Conservation (phyloP, 2,113 vertebrate genomes). For the Camelus bactrianus region DNA sequence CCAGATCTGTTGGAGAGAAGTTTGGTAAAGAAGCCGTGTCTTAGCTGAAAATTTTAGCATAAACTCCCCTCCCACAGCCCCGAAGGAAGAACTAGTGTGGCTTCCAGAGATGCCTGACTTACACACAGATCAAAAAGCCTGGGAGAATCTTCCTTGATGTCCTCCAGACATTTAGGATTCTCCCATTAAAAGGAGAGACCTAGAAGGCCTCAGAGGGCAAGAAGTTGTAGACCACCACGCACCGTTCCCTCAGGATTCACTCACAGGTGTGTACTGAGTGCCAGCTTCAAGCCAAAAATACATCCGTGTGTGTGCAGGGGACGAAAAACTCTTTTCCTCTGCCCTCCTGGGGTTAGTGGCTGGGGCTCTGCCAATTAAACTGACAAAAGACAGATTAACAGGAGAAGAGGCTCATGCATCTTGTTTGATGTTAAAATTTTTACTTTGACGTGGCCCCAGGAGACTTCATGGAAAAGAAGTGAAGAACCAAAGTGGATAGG, state of each 20-base stretch:
- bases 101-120: not conserved
- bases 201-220: not conserved
- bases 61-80: not conserved
- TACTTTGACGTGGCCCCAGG: accelerated
- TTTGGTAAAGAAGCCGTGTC: not conserved
- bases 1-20: not conserved
- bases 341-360: not conserved
- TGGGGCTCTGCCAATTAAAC: not conserved
- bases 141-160: not conserved
- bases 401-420: not conserved
- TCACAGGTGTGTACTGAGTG: not conserved
- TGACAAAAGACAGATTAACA: not conserved
- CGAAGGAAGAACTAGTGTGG: not conserved
- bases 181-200: not conserved
- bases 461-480: not conserved
- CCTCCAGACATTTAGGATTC: not conserved
- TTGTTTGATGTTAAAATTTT: not conserved
- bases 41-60: not conserved
- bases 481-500: not conserved
- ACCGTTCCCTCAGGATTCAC: not conserved
- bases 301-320: no score
- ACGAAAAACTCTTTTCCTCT: not conserved
- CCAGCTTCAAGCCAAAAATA: not conserved
- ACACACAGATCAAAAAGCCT: not conserved
- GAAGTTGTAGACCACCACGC: not conserved